These are phyloP conservation scores for Calidris pugnax DNA, from an alignment of 2,113 vertebrate species.

Conservation along the genomic window DNA sequence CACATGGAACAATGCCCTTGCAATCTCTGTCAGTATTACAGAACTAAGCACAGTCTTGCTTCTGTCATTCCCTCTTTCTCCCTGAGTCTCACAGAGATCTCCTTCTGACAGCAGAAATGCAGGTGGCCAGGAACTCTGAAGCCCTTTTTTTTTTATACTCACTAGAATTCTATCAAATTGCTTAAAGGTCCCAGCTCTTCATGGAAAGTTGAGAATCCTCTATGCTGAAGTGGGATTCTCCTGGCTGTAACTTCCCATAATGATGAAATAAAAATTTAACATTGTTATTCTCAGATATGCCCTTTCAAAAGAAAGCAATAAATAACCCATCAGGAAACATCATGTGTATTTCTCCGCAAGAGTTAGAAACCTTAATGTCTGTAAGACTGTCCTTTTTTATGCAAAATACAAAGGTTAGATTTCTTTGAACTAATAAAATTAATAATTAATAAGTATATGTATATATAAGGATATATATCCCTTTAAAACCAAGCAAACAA, in stretches of 20 bases:
- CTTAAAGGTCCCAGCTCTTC: not conserved
- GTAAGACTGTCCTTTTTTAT: too few relatives aligned
- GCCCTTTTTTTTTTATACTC: not conserved
- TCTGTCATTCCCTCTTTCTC: not conserved
- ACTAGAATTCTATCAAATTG: not conserved
- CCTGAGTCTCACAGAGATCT: not conserved
- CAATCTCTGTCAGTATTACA: not conserved
- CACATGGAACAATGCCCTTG: not conserved
- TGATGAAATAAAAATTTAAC: not conserved
- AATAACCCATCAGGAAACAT: not conserved
- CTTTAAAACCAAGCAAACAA: not conserved
- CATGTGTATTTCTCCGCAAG: not conserved
- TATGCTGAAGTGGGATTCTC: not conserved
- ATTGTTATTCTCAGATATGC: not conserved
- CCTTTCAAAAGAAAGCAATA: not conserved
- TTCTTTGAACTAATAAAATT: not conserved
- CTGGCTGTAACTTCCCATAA: not conserved
- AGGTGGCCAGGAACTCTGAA: not conserved
- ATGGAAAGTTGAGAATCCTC: not conserved
- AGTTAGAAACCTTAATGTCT: not conserved
- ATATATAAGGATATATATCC: not conserved
- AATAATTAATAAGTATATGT: not conserved
- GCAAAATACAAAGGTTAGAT: not conserved
- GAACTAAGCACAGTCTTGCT: not conserved
- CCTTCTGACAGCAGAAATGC: not conserved